Evolutionary conservation across 2,888 invertebrate genomes (phyloP).

Genomic region (Aphodius granarius): DNA sequence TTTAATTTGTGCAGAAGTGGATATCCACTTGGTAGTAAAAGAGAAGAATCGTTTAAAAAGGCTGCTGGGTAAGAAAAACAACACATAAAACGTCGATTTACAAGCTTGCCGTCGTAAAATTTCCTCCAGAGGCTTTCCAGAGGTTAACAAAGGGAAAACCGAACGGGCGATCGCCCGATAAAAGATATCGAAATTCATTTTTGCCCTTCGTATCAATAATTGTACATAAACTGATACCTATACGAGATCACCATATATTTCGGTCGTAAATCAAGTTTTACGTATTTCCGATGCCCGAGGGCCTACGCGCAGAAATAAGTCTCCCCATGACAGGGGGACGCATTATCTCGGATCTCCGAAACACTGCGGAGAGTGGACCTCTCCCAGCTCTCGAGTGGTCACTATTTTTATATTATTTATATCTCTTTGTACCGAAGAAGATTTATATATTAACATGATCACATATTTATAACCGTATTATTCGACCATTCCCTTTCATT

Average conservation of each 20-base stretch:
- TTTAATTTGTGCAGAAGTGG: neutral
- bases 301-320: slow-evolving; percentile 38
- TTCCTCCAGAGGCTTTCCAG: neutral
- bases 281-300: slow-evolving; percentile 45
- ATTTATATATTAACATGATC: slow-evolving; percentile 15
- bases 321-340: slow-evolving; percentile 42
- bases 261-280: slow-evolving; percentile 47
- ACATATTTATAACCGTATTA: slow-evolving; percentile 14
- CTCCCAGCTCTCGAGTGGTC: slow-evolving; percentile 8
- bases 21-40: neutral
- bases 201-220: neutral
- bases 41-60: neutral
- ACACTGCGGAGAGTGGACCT: neutral
- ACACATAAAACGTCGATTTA: neutral
- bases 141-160: neutral
- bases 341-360: slow-evolving; percentile 33
- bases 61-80: neutral
- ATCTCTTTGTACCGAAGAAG: slow-evolving; percentile 16
- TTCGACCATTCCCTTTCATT: neutral
- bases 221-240: neutral
- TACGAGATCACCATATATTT: slow-evolving; percentile 41
- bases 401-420: slow-evolving; percentile 21
- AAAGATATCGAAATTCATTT: neutral
- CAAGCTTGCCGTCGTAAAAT: neutral
- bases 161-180: neutral